phyloP scores from a whole-genome alignment of 2,888 invertebrate species.

The Xylota segnis region DNA sequence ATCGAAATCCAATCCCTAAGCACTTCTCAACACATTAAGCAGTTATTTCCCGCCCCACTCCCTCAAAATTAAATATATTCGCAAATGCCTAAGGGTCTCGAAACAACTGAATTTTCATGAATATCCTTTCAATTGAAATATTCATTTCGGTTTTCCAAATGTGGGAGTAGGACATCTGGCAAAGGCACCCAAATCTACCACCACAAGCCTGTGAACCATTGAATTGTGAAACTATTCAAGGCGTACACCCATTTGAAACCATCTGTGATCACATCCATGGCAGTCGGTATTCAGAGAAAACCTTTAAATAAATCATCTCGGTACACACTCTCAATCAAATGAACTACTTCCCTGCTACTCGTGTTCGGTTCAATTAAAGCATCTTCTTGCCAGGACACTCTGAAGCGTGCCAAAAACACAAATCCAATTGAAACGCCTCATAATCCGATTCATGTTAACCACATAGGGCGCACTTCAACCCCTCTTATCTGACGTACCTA shows the following conservation, averaged over 20 bases:
- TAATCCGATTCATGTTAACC: constrained; percentile 47
- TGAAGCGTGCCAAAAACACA: constrained; percentile 63
- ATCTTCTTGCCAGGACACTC: constrained; percentile 10
- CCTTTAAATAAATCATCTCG: constrained; percentile 49
- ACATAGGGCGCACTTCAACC: constrained; percentile 20
- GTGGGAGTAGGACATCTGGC: no score
- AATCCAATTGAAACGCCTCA: constrained; percentile 54
- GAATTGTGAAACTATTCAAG: no score
- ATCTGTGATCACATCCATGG: not conserved
- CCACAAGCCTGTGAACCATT: no score
- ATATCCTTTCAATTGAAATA: no score
- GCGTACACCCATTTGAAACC: not conserved
- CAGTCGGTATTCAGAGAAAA: not conserved
- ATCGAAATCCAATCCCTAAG: no score
- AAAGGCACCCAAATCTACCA: no score
- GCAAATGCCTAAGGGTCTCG: no score
- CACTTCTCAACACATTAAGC: no score
- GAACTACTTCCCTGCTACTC: constrained; percentile 29
- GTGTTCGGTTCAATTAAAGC: constrained; percentile 33
- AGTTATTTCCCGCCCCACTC: no score
- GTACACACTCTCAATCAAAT: constrained; percentile 11
- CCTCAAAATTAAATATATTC: no score
- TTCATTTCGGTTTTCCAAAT: no score
- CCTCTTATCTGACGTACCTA: constrained; percentile 7
- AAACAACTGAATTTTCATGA: no score